phyloP scores from a whole-genome alignment of 2,888 invertebrate species.

The Brachyopa scutellaris region DNA sequence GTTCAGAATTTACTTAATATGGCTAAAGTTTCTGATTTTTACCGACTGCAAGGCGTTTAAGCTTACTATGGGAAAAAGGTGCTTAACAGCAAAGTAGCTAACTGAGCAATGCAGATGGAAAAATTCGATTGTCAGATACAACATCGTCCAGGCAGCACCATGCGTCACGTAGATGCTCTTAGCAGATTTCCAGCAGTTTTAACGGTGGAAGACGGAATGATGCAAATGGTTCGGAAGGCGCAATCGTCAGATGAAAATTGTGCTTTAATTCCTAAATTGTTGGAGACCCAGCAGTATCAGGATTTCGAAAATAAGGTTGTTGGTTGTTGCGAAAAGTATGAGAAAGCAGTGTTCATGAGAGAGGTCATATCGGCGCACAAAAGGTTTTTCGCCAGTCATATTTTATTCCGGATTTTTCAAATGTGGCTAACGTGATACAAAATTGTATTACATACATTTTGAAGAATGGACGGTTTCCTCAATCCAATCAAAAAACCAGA shows the following conservation, averaged over 20 bases:
- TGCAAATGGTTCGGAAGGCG: too few relatives aligned
- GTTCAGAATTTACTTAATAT: constrained; percentile 12
- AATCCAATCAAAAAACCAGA: too few relatives aligned
- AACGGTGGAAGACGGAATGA: too few relatives aligned
- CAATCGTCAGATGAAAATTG: too few relatives aligned
- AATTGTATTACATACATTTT: constrained; percentile 40
- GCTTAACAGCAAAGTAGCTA: too few relatives aligned
- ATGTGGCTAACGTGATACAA: neutral
- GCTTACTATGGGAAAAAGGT: too few relatives aligned
- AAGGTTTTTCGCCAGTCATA: constrained; percentile 11
- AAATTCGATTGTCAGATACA: too few relatives aligned
- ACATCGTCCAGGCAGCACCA: too few relatives aligned
- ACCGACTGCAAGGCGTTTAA: too few relatives aligned
- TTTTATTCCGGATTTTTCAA: constrained; percentile 6
- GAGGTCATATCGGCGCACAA: too few relatives aligned
- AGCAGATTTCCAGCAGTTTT: constrained; percentile 8
- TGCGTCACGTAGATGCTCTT: constrained; percentile 37
- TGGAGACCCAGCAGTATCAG: constrained; percentile 11
- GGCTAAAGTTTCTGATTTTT: constrained; percentile 14
- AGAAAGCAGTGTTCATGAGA: neutral
- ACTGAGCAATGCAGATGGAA: too few relatives aligned
- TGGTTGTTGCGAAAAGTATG: neutral
- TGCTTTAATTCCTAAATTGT: neutral
- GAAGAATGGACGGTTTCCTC: too few relatives aligned
- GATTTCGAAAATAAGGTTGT: neutral